Conservation (phyloP, 2,888 invertebrate genomes). For the Hanleya hanleyi region DNA sequence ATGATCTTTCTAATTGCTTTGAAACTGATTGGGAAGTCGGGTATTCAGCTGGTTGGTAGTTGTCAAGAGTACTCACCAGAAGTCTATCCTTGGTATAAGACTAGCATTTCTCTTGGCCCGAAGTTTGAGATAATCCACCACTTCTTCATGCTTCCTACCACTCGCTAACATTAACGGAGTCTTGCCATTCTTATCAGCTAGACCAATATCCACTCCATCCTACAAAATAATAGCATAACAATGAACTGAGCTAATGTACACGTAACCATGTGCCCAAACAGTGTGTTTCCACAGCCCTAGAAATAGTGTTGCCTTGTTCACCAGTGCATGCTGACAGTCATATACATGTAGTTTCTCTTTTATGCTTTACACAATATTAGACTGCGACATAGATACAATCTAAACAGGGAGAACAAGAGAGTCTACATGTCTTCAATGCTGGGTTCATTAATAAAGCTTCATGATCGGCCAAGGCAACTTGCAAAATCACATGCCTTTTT, state of each 20-base stretch:
- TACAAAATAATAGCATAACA: conserved; percentile 62
- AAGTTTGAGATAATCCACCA: conserved; percentile 86
- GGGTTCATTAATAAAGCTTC: too few species aligned
- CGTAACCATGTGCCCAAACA: too few species aligned
- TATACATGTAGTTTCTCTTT: too few species aligned
- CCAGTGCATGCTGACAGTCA: too few species aligned
- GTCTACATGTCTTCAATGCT: too few species aligned
- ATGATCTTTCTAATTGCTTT: not conserved
- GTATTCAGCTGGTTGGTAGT: not conserved
- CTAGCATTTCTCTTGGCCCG: conserved; percentile 86
- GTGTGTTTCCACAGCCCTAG: too few species aligned
- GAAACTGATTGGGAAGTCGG: not conserved
- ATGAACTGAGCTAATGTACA: not conserved
- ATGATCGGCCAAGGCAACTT: too few species aligned
- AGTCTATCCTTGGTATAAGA: conserved; percentile 90
- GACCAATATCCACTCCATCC: conserved; percentile 90
- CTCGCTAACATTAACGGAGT: conserved; percentile 92
- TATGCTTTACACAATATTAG: too few species aligned
- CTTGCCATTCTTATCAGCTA: conserved; percentile 92
- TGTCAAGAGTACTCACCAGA: conserved; percentile 77
- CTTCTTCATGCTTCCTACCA: conserved; percentile 89
- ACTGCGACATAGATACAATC: too few species aligned
- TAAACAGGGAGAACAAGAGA: too few species aligned
- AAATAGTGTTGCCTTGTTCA: too few species aligned
- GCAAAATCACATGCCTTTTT: too few species aligned